Base-by-base conservation (phyloP, 2,888 invertebrate genomes). In the Arctia plantaginis region DNA sequence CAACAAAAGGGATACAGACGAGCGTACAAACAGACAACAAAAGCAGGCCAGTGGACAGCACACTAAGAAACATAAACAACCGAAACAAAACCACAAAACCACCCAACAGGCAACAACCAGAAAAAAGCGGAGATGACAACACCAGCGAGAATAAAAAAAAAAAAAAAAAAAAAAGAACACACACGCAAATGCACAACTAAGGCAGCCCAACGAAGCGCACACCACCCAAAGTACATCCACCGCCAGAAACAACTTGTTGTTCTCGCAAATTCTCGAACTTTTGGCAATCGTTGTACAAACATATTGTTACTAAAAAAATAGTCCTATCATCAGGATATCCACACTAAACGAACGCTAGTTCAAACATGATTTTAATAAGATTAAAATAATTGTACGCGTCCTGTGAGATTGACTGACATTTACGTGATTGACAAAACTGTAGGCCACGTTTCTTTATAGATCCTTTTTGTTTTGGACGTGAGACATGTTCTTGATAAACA, bases 341-440 rank as follows among this genome's bases (percentile, higher is more conserved):
- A 90, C 73, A 85, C 51, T 87, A 90, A 73, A 62, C 51, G 77
- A 69, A 75, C 88, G 80, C 71, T 69, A 68, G 80, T 85, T 81
- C 80, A 86, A 90, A 88, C 90, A 90, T 90, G 94, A 95, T 94
- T 94, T 93, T 93, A 93, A 94, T 93, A 93, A 94, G 95, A 95
- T 95, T 95, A 95, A 92, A 95, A 95, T 95, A 95, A 95, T 94
- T 95, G 95, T 95, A 93, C 90, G 89, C 90, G 90, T 93, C 93
- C 92, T 92, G 90, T 80, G 89, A 94, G 93, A 93, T 92, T 91
- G 92, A 91, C 91, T 92, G n/a, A 86, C 86, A 83, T 88, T 91
- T 90, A 89, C 89, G 91, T 90, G 92, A 88, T 89, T 87, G 86
- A 92, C 90, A 93, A 92, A 93, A 93, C 89, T 87, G 76, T 86